Evolutionary conservation across 2,113 vertebrate genomes (phyloP), one percentile per base, ranked within the genome.

Genomic region (Laticauda laticaudata): DNA sequence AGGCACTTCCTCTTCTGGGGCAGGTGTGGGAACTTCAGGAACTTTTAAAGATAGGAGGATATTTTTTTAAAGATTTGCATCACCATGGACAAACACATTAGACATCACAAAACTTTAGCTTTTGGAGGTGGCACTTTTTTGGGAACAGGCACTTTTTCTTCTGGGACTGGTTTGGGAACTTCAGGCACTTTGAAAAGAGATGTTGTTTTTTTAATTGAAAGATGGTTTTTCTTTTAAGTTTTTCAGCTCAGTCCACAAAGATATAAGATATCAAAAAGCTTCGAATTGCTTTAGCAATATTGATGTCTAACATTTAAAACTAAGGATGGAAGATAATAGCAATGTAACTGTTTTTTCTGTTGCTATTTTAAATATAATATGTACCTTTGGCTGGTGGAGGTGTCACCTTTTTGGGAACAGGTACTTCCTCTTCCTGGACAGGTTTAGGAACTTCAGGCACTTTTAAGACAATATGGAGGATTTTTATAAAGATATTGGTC

Each of bases 141-240:
- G 69, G 69, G 69, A 39, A 81, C n/a, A 3, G 69, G n/a, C 0
- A 81, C 15, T 81, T 39, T 20, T 6, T 81, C 69, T 81, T 81
- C 69, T 81, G 69, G 69, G 15, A 81, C 69, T 1, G 69, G 69
- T 81, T 20, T 81, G n/a, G n/a, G 69, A 81, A 81, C 69, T 81
- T 81, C n/a, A 81, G 69, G 69, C 26, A 69, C 61, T 69, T 69
- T 69, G 61, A 69, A 69, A 69, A 69, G 29, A 69, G 11, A 69
- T 69, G 9, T 11, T 53, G 56, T 5, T 61, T n/a, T 94, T 97
- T 95, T 14, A 39, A 20, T 39, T 34, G 69, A 75, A 75, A 75
- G 69, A 75, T 75, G 69, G 1, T 39, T 75, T 69, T 69, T 69
- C 61, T 69, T 69, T 69, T 69, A n/a, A 69, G 12, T 14, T 69